phyloP scores from a whole-genome alignment of 2,797 vertebrate species.

The Paguma larvata region DNA sequence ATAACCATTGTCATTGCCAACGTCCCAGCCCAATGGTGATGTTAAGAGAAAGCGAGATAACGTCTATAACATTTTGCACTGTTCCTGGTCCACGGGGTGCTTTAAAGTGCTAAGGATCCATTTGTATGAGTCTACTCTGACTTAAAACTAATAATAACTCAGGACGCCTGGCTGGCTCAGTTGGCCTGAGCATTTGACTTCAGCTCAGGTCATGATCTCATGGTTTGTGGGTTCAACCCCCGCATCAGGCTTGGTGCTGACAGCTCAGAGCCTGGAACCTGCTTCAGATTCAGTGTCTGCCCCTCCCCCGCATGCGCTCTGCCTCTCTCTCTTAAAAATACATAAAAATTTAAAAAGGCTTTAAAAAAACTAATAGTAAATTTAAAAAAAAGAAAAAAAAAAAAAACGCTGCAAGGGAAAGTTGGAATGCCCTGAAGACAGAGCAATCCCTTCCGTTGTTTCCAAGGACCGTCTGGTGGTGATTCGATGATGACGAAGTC shows the following conservation, averaged over 20 bases:
- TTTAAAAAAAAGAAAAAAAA: fast-evolving
- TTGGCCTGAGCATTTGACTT: too few species aligned
- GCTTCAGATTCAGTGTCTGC: too few species aligned
- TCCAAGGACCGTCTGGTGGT: not conserved
- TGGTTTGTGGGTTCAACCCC: too few species aligned
- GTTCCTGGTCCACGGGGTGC: not conserved
- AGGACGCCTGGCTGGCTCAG: too few species aligned
- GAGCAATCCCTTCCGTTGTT: fast-evolving
- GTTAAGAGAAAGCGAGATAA: fast-evolving
- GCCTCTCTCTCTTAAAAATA: too few species aligned
- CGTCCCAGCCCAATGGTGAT: fast-evolving
- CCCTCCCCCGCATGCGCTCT: too few species aligned
- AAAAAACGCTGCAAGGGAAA: not conserved
- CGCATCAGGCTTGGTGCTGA: too few species aligned
- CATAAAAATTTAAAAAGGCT: not conserved
- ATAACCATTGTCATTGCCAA: fast-evolving
- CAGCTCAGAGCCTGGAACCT: too few species aligned
- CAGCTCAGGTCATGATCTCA: too few species aligned
- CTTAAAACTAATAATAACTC: not conserved
- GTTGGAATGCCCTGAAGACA: fast-evolving
- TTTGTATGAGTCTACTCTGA: not conserved
- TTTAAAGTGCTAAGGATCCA: not conserved
- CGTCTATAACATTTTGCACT: fast-evolving
- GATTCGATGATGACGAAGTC: fast-evolving
- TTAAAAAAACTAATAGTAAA: not conserved